These are phyloP conservation scores for Heliothis subflexa DNA, from an alignment of 1,140 invertebrate genomes.

Conservation along the genomic window DNA sequence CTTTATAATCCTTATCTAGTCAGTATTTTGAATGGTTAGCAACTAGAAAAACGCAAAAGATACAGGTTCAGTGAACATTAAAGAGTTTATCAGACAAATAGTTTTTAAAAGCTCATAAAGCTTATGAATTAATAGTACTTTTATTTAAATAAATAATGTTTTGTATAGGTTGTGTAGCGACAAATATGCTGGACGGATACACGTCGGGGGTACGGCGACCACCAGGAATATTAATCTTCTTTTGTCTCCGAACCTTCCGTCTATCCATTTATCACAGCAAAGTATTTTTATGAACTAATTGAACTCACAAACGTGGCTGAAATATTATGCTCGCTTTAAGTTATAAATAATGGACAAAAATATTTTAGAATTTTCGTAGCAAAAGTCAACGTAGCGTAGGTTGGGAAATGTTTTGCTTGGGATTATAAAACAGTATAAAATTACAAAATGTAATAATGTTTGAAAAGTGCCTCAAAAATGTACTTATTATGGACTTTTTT, in stretches of 20 bases:
- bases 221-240: constrained; percentile 53
- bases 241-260: constrained; percentile 50
- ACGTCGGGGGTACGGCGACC: constrained; percentile 22
- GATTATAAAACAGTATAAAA: too few relatives aligned
- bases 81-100: too few relatives aligned
- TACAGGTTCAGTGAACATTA: too few relatives aligned
- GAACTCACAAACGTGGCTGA: constrained; percentile 48
- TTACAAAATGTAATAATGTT: too few relatives aligned
- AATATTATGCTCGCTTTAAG: constrained; percentile 33
- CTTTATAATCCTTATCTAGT: too few relatives aligned
- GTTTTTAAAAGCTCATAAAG: not conserved
- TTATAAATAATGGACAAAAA: constrained; percentile 26
- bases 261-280: constrained; percentile 50
- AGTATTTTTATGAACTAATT: constrained; percentile 55
- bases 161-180: not conserved
- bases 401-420: not conserved
- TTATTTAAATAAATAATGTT: constrained; percentile 11
- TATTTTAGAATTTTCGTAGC: constrained; percentile 9
- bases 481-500: too few relatives aligned
- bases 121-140: not conserved
- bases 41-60: too few relatives aligned
- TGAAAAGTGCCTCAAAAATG: too few relatives aligned
- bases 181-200: constrained; percentile 39
- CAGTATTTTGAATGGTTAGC: too few relatives aligned
- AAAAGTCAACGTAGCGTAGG: not conserved